These are phyloP conservation scores for Calliopum simillimum DNA, from an alignment of 2,888 invertebrate genomes.

Conservation along the genomic window DNA sequence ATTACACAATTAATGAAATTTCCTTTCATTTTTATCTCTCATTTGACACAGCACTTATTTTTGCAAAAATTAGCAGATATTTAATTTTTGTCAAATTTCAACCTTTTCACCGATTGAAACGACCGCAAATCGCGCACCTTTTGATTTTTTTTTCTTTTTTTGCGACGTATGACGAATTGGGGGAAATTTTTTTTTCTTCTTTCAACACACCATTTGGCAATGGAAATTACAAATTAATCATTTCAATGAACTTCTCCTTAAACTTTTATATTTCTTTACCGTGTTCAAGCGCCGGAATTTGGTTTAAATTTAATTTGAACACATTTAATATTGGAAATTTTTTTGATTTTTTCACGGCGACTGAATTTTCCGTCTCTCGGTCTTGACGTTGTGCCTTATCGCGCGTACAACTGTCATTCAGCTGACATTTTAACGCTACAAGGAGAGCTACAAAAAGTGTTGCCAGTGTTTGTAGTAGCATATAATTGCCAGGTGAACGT, in stretches of 20 bases:
- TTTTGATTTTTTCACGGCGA: slow-evolving; percentile 23
- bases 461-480: too few species aligned
- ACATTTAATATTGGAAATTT: slow-evolving; percentile 1
- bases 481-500: too few species aligned
- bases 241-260: not conserved
- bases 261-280: slow-evolving; percentile 1
- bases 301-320: slow-evolving; percentile 11
- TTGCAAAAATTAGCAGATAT: too few species aligned
- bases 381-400: slow-evolving; percentile 24
- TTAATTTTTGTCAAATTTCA: not conserved
- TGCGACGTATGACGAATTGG: slow-evolving; percentile 15
- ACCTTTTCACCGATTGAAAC: not conserved
- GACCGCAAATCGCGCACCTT: not conserved
- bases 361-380: slow-evolving; percentile 8
- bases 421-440: not conserved
- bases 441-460: too few species aligned
- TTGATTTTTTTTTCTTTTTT: slow-evolving; percentile 15
- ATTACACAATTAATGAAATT: not conserved
- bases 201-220: not conserved
- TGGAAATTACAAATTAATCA: too few species aligned
- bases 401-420: not conserved
- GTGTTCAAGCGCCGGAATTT: slow-evolving; percentile 15
- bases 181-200: not conserved
- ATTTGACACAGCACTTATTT: too few species aligned
- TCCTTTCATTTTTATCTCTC: too few species aligned